Conservation (phyloP, 2,113 vertebrate species). For the Oryzias curvinotus region DNA sequence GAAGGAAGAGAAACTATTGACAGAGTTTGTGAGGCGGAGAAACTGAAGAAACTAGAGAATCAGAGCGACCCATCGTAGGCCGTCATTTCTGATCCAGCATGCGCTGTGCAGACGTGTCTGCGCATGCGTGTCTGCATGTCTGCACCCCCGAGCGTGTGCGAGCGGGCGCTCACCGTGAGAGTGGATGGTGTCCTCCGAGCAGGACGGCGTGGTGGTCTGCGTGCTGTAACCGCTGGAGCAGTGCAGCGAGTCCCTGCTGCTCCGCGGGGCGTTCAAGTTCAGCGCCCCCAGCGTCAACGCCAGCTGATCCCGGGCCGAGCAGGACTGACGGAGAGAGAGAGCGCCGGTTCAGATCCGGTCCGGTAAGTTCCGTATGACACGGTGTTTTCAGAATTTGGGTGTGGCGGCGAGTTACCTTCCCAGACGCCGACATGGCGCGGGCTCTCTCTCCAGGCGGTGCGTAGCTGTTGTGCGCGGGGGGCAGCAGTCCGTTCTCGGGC, state of each 20-base stretch:
- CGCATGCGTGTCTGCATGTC: too few species aligned
- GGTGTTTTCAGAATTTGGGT: too few species aligned
- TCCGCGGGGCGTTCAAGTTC: slow-evolving; percentile 69
- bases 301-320: slow-evolving; percentile 77
- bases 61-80: background rate
- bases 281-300: slow-evolving; percentile 72
- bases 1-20: slow-evolving; percentile 32
- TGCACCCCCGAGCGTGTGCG: too few species aligned
- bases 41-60: background rate
- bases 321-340: slow-evolving; percentile 40
- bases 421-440: slow-evolving; percentile 66
- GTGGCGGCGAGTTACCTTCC: slow-evolving; percentile 57
- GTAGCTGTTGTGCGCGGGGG: slow-evolving; percentile 50
- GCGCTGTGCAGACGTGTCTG: too few species aligned
- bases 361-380: background rate
- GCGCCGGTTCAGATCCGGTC: background rate
- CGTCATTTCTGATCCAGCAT: too few species aligned
- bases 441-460: slow-evolving; percentile 51
- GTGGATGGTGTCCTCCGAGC: slow-evolving; percentile 84
- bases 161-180: slow-evolving; percentile 72
- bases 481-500: slow-evolving; percentile 62
- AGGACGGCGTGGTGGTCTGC: slow-evolving; percentile 85
- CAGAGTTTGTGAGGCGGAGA: slow-evolving; percentile 7
- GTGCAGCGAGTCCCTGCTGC: slow-evolving; percentile 83
- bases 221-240: slow-evolving; percentile 86